These are phyloP conservation scores for Lasioglossum vierecki DNA, from an alignment of 2,888 invertebrate genomes.

Conservation along the genomic window DNA sequence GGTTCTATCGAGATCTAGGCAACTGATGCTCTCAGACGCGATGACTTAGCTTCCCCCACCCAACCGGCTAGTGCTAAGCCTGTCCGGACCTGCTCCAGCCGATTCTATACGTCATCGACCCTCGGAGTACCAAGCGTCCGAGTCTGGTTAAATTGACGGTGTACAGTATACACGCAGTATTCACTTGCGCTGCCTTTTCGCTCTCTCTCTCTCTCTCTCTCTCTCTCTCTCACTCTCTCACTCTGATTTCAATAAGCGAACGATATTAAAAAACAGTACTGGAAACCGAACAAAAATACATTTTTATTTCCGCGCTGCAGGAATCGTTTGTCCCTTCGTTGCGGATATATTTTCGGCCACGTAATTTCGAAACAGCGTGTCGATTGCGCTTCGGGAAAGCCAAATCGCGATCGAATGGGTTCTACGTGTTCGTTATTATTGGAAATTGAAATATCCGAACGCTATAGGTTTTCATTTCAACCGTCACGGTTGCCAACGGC, in stretches of 20 bases:
- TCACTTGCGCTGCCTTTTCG: no score
- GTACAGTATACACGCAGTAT: no score
- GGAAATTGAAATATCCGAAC: conserved; percentile 33
- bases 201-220: no score
- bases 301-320: not conserved
- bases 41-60: no score
- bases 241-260: not conserved
- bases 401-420: conserved; percentile 29
- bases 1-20: no score
- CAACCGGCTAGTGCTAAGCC: no score
- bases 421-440: conserved; percentile 29
- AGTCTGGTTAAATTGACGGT: no score
- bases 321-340: not conserved
- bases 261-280: conserved; percentile 5
- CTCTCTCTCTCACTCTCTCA: no score
- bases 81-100: no score
- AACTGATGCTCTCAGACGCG: no score
- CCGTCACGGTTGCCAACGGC: not conserved
- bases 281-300: not conserved
- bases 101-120: no score
- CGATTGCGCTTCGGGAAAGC: conserved; percentile 1
- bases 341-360: conserved; percentile 19
- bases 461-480: conserved; percentile 1
- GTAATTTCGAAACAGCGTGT: conserved; percentile 23
- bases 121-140: no score